These are phyloP conservation scores for Falco columbarius DNA, from an alignment of 2,797 vertebrate species.

Conservation along the genomic window DNA sequence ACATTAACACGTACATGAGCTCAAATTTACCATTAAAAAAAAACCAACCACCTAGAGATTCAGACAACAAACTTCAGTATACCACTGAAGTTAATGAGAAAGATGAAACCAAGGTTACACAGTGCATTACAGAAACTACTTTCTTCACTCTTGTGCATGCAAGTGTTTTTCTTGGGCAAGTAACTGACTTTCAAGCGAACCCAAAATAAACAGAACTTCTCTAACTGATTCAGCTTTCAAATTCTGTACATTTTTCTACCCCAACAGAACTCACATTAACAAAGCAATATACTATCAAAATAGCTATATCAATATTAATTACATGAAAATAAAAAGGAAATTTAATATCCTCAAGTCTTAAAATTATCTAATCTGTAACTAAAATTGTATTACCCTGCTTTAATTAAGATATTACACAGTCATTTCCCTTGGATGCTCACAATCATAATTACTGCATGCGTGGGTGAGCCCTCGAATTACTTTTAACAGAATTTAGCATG, in stretches of 20 bases:
- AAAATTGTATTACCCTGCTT: slow-evolving; percentile 69
- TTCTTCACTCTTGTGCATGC: not conserved
- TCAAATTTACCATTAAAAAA: not conserved
- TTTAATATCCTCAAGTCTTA: slow-evolving; percentile 52
- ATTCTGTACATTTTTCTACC: slow-evolving; percentile 12
- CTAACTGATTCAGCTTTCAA: slow-evolving; percentile 22
- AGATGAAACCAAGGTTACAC: not conserved
- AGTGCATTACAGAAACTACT: not conserved
- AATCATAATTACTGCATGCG: slow-evolving; percentile 68
- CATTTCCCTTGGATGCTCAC: slow-evolving; percentile 74
- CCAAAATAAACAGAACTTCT: slow-evolving; percentile 24
- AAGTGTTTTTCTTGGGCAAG: not conserved
- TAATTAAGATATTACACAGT: slow-evolving; percentile 78
- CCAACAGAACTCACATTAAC: slow-evolving; percentile 39
- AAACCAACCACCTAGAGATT: not conserved
- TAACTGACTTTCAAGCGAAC: slow-evolving; percentile 41
- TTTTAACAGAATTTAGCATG: slow-evolving; percentile 68
- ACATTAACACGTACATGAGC: not conserved
- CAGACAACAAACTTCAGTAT: not conserved
- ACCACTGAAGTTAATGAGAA: not conserved
- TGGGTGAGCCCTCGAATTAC: slow-evolving; percentile 61
- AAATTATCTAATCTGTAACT: slow-evolving; percentile 72
- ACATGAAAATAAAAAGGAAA: slow-evolving; percentile 59
- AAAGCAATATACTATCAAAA: slow-evolving; percentile 47
- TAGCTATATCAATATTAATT: slow-evolving; percentile 64